These are phyloP conservation scores for Morelia viridis DNA, from an alignment of 2,797 vertebrate species.

Conservation along the genomic window DNA sequence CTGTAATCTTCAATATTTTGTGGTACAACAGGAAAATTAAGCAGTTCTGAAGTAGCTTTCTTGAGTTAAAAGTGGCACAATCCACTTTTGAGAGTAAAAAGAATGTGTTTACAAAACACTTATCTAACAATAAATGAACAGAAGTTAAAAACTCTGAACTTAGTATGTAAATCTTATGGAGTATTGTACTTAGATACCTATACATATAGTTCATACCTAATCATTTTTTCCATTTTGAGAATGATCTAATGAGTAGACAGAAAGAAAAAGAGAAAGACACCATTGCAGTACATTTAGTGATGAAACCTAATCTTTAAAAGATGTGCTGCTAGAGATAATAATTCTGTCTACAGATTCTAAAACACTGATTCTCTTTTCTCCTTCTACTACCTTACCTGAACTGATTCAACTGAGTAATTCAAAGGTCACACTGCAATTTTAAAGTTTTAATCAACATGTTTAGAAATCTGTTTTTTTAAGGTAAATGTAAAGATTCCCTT, in stretches of 20 bases:
- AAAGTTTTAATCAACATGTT: background rate
- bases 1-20: background rate
- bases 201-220: background rate
- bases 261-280: background rate
- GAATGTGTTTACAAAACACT: background rate
- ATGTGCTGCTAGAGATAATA: background rate
- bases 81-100: background rate
- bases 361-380: background rate
- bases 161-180: background rate
- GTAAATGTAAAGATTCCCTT: background rate
- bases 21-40: background rate
- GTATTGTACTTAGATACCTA: background rate
- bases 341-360: background rate
- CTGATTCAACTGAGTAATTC: background rate
- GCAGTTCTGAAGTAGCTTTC: background rate
- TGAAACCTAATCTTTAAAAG: background rate
- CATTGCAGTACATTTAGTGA: background rate
- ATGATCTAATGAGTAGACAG: background rate
- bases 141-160: constrained; percentile 5
- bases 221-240: background rate
- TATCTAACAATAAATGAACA: background rate
- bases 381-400: background rate
- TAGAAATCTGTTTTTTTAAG: background rate
- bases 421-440: background rate
- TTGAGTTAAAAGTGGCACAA: background rate